Percentiles rank a stretch among this genome's conserved stretches.
Evolutionary conservation across 2,113 vertebrate genomes (phyloP).

Genomic region (Romanogobio albipinnatus): DNA sequence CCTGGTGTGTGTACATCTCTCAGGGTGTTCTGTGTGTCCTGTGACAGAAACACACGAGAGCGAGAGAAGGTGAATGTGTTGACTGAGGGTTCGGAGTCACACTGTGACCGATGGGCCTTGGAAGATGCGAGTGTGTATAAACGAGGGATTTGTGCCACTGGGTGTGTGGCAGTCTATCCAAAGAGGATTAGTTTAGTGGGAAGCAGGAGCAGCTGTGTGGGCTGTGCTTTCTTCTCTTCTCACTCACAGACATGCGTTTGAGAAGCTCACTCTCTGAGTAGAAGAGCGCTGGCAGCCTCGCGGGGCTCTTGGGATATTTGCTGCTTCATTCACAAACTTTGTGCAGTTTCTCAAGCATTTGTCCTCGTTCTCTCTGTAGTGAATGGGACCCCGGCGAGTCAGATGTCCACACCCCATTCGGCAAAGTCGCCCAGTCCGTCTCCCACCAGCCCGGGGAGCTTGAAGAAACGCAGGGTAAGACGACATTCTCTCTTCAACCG

Average conservation of each 20-base stretch:
- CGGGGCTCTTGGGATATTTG: neutral
- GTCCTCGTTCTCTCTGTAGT: constrained; percentile 75
- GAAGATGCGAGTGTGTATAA: constrained; percentile 14
- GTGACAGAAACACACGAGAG: neutral
- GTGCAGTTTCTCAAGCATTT: constrained; percentile 6
- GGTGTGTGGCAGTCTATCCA: neutral
- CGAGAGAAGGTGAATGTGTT: neutral
- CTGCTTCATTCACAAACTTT: constrained; percentile 34
- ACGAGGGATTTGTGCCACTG: constrained; percentile 23
- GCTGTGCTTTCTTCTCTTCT: constrained; percentile 42
- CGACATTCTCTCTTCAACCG: neutral
- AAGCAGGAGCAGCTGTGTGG: constrained; percentile 39
- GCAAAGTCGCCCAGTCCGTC: constrained; percentile 94
- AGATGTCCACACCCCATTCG: constrained; percentile 92
- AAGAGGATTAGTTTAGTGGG: constrained; percentile 32
- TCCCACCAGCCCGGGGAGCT: constrained; percentile 90
- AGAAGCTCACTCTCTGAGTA: constrained; percentile 20
- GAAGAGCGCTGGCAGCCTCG: neutral
- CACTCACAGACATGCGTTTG: constrained; percentile 8
- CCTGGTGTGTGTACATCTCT: too few species aligned
- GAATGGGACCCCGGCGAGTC: constrained; percentile 94
- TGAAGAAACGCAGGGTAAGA: constrained; percentile 92
- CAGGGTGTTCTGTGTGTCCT: neutral
- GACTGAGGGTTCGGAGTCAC: neutral
- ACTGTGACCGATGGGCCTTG: constrained; percentile 20